A percentile compares a stretch with the other conserved stretches of the same genome.
Evolutionary conservation across 1,140 invertebrate species (phyloP).

Genomic region (Pectinophora gossypiella): DNA sequence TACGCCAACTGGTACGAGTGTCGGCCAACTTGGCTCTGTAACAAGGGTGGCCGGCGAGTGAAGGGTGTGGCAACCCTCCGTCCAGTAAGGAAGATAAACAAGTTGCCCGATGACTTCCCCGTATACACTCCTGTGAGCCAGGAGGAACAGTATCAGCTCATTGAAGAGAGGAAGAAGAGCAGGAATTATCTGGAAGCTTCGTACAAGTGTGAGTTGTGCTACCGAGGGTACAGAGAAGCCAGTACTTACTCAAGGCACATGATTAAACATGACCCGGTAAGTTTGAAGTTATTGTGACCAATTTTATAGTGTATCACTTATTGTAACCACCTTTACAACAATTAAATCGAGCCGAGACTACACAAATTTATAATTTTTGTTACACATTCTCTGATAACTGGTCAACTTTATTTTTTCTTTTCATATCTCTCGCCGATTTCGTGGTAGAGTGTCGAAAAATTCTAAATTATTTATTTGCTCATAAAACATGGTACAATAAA

Average conservation of each 20-base stretch:
- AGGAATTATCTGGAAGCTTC: slow-evolving; percentile 52
- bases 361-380: too few relatives aligned
- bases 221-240: slow-evolving; percentile 45
- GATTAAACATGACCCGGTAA: slow-evolving; percentile 63
- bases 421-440: too few relatives aligned
- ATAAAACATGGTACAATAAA: too few relatives aligned
- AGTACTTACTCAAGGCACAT: slow-evolving; percentile 54
- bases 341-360: too few relatives aligned
- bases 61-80: slow-evolving; percentile 28
- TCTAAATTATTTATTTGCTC: too few relatives aligned
- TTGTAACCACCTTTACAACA: too few relatives aligned
- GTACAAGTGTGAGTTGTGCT: slow-evolving; percentile 53
- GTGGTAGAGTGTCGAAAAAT: too few relatives aligned
- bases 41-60: slow-evolving; percentile 23
- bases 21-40: slow-evolving; percentile 30
- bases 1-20: slow-evolving; percentile 35
- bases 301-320: too few relatives aligned
- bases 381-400: too few relatives aligned
- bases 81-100: slow-evolving; percentile 27
- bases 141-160: slow-evolving; percentile 50
- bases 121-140: slow-evolving; percentile 44
- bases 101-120: slow-evolving; percentile 47
- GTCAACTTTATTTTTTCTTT: too few relatives aligned
- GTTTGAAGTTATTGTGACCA: too few relatives aligned
- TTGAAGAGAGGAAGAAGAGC: slow-evolving; percentile 37